phyloP scores from a whole-genome alignment of 2,113 vertebrate genomes.

The Telmatochromis brichardi region DNA sequence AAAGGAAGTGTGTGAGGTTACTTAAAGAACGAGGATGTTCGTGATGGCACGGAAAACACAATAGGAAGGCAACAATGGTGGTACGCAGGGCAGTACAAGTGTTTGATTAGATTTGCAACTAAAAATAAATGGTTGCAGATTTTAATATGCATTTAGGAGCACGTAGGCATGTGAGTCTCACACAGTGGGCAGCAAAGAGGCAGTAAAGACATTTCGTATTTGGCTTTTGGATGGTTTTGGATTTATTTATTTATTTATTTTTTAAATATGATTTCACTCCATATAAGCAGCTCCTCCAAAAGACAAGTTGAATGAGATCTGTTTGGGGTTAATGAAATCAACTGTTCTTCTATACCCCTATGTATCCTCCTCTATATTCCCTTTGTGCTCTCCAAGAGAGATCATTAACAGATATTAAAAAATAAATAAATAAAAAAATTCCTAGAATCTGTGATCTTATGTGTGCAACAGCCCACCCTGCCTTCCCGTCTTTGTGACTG shows the following conservation, averaged over 20 bases:
- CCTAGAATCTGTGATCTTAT: conserved; percentile 40
- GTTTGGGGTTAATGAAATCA: not conserved
- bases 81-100: not conserved
- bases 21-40: not conserved
- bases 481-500: conserved; percentile 20
- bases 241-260: not conserved
- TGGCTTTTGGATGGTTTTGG: not conserved
- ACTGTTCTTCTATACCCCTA: not conserved
- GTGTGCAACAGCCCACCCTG: conserved; percentile 29
- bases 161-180: not conserved
- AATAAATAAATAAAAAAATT: not conserved
- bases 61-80: not conserved
- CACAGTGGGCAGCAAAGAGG: not conserved
- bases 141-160: not conserved
- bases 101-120: not conserved
- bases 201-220: accelerated
- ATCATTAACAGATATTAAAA: conserved; percentile 44
- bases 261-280: not conserved
- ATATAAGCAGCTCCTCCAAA: not conserved
- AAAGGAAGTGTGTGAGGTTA: not conserved
- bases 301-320: not conserved
- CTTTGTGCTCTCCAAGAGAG: conserved; percentile 53
- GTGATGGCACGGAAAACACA: not conserved
- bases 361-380: not conserved
- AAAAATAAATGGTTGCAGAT: not conserved